Evolutionary conservation across 2,797 vertebrate species (phyloP).

Genomic region (Mormyrops boulengeri): DNA sequence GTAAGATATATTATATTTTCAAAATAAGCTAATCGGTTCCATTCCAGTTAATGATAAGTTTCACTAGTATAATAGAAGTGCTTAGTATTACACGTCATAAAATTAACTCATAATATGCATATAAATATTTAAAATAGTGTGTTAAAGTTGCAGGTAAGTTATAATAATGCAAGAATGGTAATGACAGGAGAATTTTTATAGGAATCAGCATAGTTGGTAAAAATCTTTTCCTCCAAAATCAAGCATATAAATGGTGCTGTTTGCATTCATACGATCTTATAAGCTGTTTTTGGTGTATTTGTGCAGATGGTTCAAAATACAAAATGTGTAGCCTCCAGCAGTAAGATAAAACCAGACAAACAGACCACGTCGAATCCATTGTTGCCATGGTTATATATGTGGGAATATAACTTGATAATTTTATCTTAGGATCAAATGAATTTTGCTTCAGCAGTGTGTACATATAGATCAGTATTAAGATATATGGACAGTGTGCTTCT

Average conservation of each 20-base stretch:
- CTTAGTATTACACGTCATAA: not conserved
- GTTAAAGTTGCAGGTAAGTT: not conserved
- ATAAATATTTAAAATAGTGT: not conserved
- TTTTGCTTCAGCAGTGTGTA: conserved; percentile 12
- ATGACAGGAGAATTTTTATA: not conserved
- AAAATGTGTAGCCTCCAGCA: conserved; percentile 1
- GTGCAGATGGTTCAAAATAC: conserved; percentile 14
- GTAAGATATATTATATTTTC: not conserved
- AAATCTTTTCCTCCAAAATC: not conserved
- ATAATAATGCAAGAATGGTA: not conserved
- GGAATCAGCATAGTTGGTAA: not conserved
- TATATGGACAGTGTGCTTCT: conserved; percentile 35
- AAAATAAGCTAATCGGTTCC: not conserved
- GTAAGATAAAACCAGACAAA: not conserved
- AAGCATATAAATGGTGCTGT: not conserved
- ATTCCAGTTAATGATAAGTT: not conserved
- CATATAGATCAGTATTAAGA: conserved; percentile 26
- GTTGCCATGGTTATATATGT: conserved; percentile 44
- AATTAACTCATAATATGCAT: not conserved
- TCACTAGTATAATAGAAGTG: not conserved
- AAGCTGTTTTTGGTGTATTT: not conserved
- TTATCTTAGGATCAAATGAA: conserved; percentile 24
- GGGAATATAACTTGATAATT: conserved; percentile 23
- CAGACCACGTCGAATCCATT: conserved; percentile 28
- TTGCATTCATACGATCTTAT: not conserved